These are phyloP conservation scores for Apamea crenata DNA, from an alignment of 2,888 invertebrate species.

Conservation along the genomic window DNA sequence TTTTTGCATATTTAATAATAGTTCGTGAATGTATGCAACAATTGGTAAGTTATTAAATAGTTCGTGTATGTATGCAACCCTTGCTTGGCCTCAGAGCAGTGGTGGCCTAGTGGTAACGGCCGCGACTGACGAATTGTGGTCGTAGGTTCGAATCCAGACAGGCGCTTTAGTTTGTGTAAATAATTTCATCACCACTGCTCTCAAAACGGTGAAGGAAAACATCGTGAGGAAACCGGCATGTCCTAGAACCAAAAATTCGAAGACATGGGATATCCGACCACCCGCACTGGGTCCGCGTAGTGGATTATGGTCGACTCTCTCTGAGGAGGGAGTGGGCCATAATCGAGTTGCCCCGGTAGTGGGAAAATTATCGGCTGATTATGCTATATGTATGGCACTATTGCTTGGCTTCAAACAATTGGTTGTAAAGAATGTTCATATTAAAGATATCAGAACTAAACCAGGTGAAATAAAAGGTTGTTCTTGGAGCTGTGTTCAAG, in stretches of 20 bases:
- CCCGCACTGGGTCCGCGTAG: background rate
- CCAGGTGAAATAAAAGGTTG: background rate
- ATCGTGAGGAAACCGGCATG: no score
- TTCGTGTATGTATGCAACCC: background rate
- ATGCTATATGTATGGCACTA: background rate
- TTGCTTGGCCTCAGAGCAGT: background rate
- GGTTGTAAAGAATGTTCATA: background rate
- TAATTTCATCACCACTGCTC: background rate
- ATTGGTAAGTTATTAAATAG: background rate
- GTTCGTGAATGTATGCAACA: background rate
- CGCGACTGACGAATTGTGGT: no score
- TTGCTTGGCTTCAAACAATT: background rate
- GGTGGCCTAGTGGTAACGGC: background rate
- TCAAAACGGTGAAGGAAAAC: no score
- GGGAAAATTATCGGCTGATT: background rate
- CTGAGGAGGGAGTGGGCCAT: background rate
- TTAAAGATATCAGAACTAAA: slow-evolving; percentile 8
- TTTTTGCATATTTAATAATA: background rate
- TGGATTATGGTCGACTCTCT: background rate
- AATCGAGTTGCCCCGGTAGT: background rate
- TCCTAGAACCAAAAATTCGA: no score
- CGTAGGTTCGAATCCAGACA: no score
- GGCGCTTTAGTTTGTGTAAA: background rate
- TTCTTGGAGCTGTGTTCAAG: background rate
- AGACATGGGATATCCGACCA: no score